Base-by-base conservation (phyloP, 2,113 vertebrate genomes). In the Pica pica region DNA sequence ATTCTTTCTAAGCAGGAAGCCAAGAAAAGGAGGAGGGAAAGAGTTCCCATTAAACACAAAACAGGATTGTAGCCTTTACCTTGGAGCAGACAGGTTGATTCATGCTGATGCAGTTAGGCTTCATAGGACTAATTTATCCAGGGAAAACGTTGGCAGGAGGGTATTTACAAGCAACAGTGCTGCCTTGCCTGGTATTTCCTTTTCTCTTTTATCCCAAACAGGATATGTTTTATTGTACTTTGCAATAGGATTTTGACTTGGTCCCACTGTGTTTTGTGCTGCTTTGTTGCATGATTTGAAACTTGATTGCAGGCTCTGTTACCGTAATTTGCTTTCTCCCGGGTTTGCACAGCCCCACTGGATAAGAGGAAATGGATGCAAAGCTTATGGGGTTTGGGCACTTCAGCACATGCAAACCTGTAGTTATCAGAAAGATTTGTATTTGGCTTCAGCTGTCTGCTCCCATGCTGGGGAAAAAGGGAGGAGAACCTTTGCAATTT, bases 1-100 rank as follows among this genome's bases (percentile, higher is more conserved):
- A 60, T 96, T 93, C 79, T 95, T 94, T 93, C 50, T 84, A 70
- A 94, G 76, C 90, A 95, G 94, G 93, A 94, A 96, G 90, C 68
- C 71, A 93, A 96, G 84, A 76, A 85, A 76, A 92, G 50, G 60
- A 35, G 56, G 33, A 50, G 65, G 19, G 56, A 78, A 93, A 85
- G 83, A 87, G 39, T 88, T 95, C 75, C 42, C 69, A 49, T 18
- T 95, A 74, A 89, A 80, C 42, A 82, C 0, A 0, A 42, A 89
- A 33, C n/a, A 76, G 79, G 90, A 87, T 52, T 0, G 0, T 86
- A 89, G 53, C 71, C 50, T 80, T 75, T 89, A 73, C 71, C 44
- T 94, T 93, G 83, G 41, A 92, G 71, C 57, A 77, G 64, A 56
- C 68, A 56, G 64, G 61, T 76, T 95, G 90, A 94, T 90, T 89